Conservation (phyloP, 2,113 vertebrate species). For the Phasianus colchicus region DNA sequence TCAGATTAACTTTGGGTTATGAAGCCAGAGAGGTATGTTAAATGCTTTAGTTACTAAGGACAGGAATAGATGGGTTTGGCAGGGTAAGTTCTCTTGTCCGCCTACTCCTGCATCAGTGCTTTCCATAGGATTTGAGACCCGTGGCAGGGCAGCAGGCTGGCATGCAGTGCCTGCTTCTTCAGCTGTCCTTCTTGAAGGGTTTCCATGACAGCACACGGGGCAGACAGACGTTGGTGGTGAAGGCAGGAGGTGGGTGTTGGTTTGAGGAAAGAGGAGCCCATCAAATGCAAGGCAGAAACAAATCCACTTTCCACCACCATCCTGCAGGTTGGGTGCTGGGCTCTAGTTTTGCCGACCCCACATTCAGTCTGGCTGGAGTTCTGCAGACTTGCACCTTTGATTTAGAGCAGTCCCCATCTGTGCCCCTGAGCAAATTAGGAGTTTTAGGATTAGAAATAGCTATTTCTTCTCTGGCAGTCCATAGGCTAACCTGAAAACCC, state of each 20-base stretch:
- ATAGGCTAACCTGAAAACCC: background rate
- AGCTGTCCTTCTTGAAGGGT: background rate
- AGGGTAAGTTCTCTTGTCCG: background rate
- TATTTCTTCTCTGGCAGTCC: background rate
- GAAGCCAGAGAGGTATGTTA: background rate
- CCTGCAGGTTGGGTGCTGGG: background rate
- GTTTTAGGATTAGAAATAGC: background rate
- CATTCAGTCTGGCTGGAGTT: background rate
- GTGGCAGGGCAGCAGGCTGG: fast-evolving
- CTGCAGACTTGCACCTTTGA: background rate
- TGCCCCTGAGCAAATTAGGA: background rate
- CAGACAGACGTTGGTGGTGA: background rate
- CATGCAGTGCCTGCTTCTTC: background rate
- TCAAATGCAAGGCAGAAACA: background rate
- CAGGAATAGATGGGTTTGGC: background rate
- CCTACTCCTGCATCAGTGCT: background rate
- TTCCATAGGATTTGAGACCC: background rate
- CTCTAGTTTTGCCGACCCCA: background rate
- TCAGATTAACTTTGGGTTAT: background rate
- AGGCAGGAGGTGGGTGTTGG: fast-evolving
- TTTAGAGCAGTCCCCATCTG: background rate
- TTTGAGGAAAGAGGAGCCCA: background rate
- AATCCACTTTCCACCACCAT: background rate
- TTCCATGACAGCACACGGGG: fast-evolving
- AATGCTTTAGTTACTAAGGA: background rate